These are phyloP conservation scores for Enteromius treurensis DNA, from an alignment of 2,797 vertebrate genomes.

Conservation along the genomic window DNA sequence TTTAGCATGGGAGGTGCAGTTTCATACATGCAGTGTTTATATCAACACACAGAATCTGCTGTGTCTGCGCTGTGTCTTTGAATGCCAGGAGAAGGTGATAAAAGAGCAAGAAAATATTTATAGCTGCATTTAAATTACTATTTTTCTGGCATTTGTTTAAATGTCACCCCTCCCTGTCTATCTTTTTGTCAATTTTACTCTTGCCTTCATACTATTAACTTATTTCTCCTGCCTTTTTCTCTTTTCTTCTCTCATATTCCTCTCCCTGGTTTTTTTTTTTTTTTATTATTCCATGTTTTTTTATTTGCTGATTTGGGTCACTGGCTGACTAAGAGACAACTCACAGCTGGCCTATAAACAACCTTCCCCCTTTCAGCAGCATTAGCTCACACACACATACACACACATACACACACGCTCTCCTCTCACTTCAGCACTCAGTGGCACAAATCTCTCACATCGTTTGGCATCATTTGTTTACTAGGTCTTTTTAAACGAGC, in stretches of 20 bases:
- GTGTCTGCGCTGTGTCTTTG: slow-evolving; percentile 39
- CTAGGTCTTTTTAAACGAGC: slow-evolving; percentile 20
- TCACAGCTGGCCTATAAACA: slow-evolving; percentile 80
- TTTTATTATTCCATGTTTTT: slow-evolving; percentile 43
- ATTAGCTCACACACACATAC: slow-evolving; percentile 25
- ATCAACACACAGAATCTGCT: neutral
- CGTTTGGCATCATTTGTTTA: slow-evolving; percentile 59
- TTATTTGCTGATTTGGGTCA: slow-evolving; percentile 81
- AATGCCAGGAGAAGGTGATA: slow-evolving; percentile 64
- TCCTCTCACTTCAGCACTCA: slow-evolving; percentile 41
- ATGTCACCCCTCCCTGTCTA: slow-evolving; percentile 59
- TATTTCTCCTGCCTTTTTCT: slow-evolving; percentile 30
- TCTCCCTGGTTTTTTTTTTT: slow-evolving; percentile 54
- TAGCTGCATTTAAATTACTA: slow-evolving; percentile 64
- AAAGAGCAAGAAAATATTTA: slow-evolving; percentile 73
- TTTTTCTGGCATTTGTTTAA: slow-evolving; percentile 53
- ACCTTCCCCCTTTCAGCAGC: slow-evolving; percentile 47
- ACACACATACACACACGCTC: slow-evolving; percentile 35
- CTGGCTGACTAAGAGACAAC: slow-evolving; percentile 75
- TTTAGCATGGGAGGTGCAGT: neutral
- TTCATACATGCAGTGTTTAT: neutral
- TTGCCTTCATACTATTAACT: slow-evolving; percentile 50
- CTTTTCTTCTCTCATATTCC: slow-evolving; percentile 47
- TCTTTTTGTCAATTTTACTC: slow-evolving; percentile 50
- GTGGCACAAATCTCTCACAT: slow-evolving; percentile 49